These are phyloP conservation scores for Ctenoplectra terminalis DNA, from an alignment of 1,140 invertebrate species.

Conservation along the genomic window DNA sequence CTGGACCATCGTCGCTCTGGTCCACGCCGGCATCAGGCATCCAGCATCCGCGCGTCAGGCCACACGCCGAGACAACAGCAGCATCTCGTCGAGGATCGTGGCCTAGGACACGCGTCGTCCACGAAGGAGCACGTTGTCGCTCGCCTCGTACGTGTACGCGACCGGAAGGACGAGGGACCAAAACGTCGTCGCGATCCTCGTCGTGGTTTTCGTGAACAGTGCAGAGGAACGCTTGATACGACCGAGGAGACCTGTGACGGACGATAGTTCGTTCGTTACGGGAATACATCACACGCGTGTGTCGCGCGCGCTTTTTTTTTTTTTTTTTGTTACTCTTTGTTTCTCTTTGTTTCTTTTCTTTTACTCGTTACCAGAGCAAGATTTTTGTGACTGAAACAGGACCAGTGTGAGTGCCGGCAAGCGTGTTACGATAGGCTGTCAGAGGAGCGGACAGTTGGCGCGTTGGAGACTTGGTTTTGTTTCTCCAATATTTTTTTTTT, in stretches of 20 bases:
- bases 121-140: neutral
- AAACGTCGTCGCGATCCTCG: neutral
- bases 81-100: constrained; percentile 7
- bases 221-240: too few species aligned
- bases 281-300: too few species aligned
- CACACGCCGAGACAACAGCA: constrained; percentile 43
- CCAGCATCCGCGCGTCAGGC: constrained; percentile 65
- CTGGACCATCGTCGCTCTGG: constrained; percentile 81
- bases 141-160: neutral
- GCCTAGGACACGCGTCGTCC: constrained; percentile 42
- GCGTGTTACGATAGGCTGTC: constrained; percentile 7
- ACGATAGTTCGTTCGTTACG: neutral
- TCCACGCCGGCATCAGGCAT: constrained; percentile 76
- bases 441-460: neutral
- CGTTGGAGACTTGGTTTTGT: neutral
- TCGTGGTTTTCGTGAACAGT: too few species aligned
- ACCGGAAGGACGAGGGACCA: constrained; percentile 38
- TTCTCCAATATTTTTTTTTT: neutral
- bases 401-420: constrained; percentile 15
- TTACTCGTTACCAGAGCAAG: too few species aligned
- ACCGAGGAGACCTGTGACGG: neutral
- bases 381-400: too few species aligned
- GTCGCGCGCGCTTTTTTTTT: constrained; percentile 8
- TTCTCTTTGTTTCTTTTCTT: too few species aligned
- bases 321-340: too few species aligned